Conservation (phyloP, 1,140 invertebrate species). For the Limonius californicus region DNA sequence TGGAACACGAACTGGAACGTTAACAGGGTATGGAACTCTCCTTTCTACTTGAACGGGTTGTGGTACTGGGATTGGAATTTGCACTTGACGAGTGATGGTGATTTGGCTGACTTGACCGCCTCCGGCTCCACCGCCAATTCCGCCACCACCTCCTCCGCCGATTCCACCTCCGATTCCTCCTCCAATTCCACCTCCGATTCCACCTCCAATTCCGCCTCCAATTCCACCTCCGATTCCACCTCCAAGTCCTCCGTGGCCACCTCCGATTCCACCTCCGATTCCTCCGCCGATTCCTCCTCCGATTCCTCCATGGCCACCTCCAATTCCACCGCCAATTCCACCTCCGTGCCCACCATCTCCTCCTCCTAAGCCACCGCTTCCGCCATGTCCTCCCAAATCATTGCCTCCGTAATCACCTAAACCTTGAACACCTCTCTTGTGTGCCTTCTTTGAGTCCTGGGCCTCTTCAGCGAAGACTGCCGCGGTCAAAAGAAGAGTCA, state of each 20-base stretch:
- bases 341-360: too few relatives aligned
- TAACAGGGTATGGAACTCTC: slow-evolving; percentile 40
- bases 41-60: slow-evolving; percentile 41
- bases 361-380: too few relatives aligned
- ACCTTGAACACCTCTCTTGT: neutral
- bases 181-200: neutral
- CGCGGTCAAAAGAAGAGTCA: neutral
- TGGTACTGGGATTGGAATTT: slow-evolving; percentile 41
- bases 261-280: slow-evolving; percentile 22
- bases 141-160: slow-evolving; percentile 14
- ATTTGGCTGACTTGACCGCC: neutral
- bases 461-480: slow-evolving; percentile 5
- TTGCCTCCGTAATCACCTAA: slow-evolving; percentile 1
- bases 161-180: neutral
- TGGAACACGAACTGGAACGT: slow-evolving; percentile 48
- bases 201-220: too few relatives aligned
- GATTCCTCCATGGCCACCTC: neutral
- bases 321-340: neutral
- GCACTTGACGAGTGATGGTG: slow-evolving; percentile 32
- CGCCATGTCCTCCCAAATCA: too few relatives aligned
- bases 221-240: neutral
- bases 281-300: neutral
- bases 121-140: slow-evolving; percentile 3
- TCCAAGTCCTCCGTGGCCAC: slow-evolving; percentile 5
- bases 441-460: neutral